These are phyloP conservation scores for Rhinoraja longicauda DNA, from an alignment of 2,797 vertebrate species.

Conservation along the genomic window DNA sequence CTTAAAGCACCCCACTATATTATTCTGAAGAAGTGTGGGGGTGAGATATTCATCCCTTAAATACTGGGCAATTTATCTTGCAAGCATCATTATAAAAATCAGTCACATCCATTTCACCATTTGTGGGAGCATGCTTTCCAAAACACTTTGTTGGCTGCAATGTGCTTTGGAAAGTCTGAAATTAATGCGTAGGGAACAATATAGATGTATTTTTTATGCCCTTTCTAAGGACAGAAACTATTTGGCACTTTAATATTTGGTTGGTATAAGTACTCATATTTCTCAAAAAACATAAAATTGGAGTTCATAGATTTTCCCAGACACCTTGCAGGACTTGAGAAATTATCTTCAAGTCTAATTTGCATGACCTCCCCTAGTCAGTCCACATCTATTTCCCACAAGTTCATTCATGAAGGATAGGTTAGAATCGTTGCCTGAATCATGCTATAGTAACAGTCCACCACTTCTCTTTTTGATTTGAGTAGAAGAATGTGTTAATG, in stretches of 20 bases:
- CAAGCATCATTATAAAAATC: too few species aligned
- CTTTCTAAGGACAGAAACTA: not conserved
- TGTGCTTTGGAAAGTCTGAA: too few species aligned
- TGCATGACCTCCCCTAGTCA: not conserved
- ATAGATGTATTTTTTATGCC: not conserved
- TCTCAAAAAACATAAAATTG: not conserved
- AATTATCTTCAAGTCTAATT: not conserved
- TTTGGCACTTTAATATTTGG: not conserved
- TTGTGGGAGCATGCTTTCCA: too few species aligned
- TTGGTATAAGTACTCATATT: not conserved
- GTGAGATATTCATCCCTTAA: too few species aligned
- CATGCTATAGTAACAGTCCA: not conserved
- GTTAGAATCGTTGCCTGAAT: not conserved
- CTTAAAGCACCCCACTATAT: too few species aligned
- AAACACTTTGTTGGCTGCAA: too few species aligned
- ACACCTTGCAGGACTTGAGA: not conserved
- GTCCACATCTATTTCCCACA: not conserved
- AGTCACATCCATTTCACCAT: too few species aligned
- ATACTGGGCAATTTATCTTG: too few species aligned
- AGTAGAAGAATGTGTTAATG: not conserved
- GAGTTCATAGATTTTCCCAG: not conserved
- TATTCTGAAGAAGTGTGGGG: too few species aligned
- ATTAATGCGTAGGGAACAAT: too few species aligned
- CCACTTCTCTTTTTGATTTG: not conserved
- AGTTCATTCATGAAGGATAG: not conserved